These are phyloP conservation scores for Cherax destructor DNA, from an alignment of 1,140 invertebrate genomes.

Conservation along the genomic window DNA sequence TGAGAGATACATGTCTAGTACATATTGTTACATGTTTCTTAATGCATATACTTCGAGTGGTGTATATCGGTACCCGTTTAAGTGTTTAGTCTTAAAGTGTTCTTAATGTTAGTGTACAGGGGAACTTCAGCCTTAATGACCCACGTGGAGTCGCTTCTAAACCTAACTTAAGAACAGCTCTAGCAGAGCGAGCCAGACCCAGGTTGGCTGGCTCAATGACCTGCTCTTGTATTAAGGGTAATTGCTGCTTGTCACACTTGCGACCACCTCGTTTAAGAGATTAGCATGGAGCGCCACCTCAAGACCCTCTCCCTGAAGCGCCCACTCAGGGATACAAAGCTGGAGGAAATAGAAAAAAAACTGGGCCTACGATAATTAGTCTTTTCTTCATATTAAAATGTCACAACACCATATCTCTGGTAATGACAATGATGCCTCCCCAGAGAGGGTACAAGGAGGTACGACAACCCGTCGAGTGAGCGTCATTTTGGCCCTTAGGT, in stretches of 20 bases:
- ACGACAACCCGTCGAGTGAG: neutral
- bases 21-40: too few relatives aligned
- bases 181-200: too few relatives aligned
- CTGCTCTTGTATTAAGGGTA: neutral
- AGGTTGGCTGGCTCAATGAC: neutral
- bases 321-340: neutral
- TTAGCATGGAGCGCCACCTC: neutral
- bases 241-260: conserved; percentile 3
- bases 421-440: conserved; percentile 64
- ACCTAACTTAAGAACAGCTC: too few relatives aligned
- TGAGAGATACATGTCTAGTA: too few relatives aligned
- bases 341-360: conserved; percentile 5
- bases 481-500: neutral
- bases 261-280: neutral
- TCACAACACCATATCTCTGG: conserved; percentile 69
- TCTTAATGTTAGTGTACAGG: too few relatives aligned
- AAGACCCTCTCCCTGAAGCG: neutral
- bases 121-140: too few relatives aligned
- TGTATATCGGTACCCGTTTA: too few relatives aligned
- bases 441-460: neutral
- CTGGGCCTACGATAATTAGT: conserved; percentile 46
- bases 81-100: too few relatives aligned
- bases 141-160: too few relatives aligned
- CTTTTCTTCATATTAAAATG: conserved; percentile 69
- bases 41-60: too few relatives aligned